Evolutionary conservation across 2,888 invertebrate species (phyloP).

Genomic region (Quadroppia sp.): DNA sequence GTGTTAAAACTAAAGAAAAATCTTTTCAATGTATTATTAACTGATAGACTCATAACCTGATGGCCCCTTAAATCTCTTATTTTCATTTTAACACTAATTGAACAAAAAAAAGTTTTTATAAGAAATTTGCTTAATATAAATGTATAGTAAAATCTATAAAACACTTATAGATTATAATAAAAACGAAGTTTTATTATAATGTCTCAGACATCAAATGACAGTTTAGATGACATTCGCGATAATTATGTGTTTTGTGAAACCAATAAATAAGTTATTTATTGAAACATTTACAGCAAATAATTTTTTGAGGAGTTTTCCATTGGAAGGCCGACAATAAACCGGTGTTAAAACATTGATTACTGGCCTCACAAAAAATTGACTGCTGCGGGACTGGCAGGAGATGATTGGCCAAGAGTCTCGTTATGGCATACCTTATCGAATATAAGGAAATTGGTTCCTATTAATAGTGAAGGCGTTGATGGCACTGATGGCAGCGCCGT

Average conservation of each 20-base stretch:
- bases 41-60: too few relatives aligned
- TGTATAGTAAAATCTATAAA: too few relatives aligned
- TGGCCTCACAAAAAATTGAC: neutral
- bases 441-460: conserved; percentile 5
- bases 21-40: too few relatives aligned
- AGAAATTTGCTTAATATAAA: too few relatives aligned
- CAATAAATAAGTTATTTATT: neutral
- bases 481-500: neutral
- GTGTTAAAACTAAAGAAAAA: too few relatives aligned
- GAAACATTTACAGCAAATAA: neutral
- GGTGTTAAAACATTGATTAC: neutral
- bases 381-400: neutral
- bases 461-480: neutral
- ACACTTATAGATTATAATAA: too few relatives aligned
- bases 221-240: neutral
- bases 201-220: neutral
- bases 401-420: neutral
- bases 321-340: neutral
- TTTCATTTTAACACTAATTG: too few relatives aligned
- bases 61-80: too few relatives aligned
- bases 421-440: conserved; percentile 6
- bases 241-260: neutral
- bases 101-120: too few relatives aligned
- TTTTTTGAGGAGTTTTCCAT: neutral
- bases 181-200: neutral